Base-by-base conservation (phyloP, 2,797 vertebrate genomes). In the Dipus sagitta region DNA sequence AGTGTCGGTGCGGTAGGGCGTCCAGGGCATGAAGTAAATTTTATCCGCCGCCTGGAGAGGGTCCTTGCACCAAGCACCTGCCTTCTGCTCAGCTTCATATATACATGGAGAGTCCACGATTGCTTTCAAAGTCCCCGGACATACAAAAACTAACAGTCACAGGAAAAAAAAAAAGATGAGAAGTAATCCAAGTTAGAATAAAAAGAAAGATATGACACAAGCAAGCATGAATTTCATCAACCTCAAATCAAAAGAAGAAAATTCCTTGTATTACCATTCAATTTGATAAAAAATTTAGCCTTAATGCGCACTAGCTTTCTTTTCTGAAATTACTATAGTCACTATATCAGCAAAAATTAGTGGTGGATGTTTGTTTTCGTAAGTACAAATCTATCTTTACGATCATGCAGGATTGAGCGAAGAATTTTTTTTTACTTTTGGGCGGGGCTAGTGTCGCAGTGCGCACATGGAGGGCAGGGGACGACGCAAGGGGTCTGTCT, bases 1-100 rank as follows among this genome's bases (percentile, higher is more conserved):
- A 76, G 99, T 99, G 97, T 99, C 99, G 9, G 99, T 99, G 97
- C 99, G 99, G 93, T 99, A 99, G 0, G 99, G 99, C 97, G 99
- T 99, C 99, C 99, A 99, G 85, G 99, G 99, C 99, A 99, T 99
- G 98, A 99, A 99, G 98, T 99, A 99, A 98, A 99, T 99, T 99
- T 99, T 99, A 98, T 99, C 99, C 93, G 98, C 99, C 54, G 99
- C 99, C 98, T 99, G 99, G 90, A 99, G 99, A 76, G 99, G 99
- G 98, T 99, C 99, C 98, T 99, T 99, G 98, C 99, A 99, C 99
- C 99, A 99, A 97, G 99, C 99, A 86, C 99, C 99, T 21, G 99
- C 99, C 98, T 99, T 99, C 98, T 99, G 99, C 97, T 99, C 99
- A 97, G 99, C 99, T 98, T 99, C 99, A 97, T 99, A 99, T 94